Conservation (phyloP, 1,140 invertebrate species). For the Monochamus saltuarius region DNA sequence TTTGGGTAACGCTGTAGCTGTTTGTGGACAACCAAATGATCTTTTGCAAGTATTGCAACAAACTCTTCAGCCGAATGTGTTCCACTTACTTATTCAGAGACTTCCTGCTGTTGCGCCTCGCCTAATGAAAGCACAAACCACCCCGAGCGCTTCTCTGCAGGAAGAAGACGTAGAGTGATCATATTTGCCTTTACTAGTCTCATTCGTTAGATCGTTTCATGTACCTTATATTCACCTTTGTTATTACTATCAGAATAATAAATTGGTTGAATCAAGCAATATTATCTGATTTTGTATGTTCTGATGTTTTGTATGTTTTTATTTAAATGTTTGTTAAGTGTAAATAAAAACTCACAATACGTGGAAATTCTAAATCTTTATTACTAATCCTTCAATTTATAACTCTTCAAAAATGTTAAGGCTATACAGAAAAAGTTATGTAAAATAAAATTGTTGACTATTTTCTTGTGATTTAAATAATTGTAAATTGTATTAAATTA, state of each 20-base stretch:
- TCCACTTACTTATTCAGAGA: slow-evolving; percentile 81
- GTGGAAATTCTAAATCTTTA: slow-evolving; percentile 3
- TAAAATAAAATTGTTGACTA: too few species aligned
- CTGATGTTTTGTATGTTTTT: too few species aligned
- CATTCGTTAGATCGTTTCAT: slow-evolving; percentile 12
- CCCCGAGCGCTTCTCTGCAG: slow-evolving; percentile 36
- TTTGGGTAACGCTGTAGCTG: slow-evolving; percentile 90
- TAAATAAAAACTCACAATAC: too few species aligned
- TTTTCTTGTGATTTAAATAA: too few species aligned
- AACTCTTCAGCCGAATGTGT: slow-evolving; percentile 89
- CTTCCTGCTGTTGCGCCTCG: slow-evolving; percentile 64
- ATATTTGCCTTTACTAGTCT: slow-evolving; percentile 15
- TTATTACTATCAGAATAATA: slow-evolving; percentile 10
- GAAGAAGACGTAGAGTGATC: slow-evolving; percentile 52
- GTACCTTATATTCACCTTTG: slow-evolving; percentile 8
- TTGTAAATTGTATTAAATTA: too few species aligned
- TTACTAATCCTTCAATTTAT: slow-evolving; percentile 14
- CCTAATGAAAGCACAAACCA: slow-evolving; percentile 40
- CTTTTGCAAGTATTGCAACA: slow-evolving; percentile 75
- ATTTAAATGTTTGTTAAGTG: too few species aligned
- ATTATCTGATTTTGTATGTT: slow-evolving; percentile 12
- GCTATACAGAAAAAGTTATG: too few species aligned
- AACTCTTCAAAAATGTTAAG: neutral
- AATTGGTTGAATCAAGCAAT: slow-evolving; percentile 12
- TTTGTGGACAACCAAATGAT: slow-evolving; percentile 93